Evolutionary conservation across 2,797 vertebrate species (phyloP), one percentile per base, ranked within the genome.

Genomic region (Poeciliopsis gracilis): DNA sequence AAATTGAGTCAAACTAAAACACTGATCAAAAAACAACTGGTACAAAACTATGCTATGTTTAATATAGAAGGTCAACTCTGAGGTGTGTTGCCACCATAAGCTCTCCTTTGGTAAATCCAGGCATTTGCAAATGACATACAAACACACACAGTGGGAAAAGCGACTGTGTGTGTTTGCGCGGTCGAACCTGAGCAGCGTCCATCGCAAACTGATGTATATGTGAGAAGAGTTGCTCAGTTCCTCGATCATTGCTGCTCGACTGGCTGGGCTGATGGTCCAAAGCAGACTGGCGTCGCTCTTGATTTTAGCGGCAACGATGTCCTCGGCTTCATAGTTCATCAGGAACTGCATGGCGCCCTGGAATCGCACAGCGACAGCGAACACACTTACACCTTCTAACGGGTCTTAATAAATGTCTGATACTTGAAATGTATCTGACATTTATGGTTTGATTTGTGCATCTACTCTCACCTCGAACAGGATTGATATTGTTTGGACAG

Each of bases 271-370:
- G 85, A 94, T 94, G 80, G 78, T 93, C 96, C 95, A 95, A 53
- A 95, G 85, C 80, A 95, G 87, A 38, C 90, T 95, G 77, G 95
- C 88, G 2, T 96, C 94, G 69, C 95, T 95, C 90, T 96, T 96
- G 41, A 94, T 88, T 83, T 95, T 94, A 5, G 96, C 92, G 5
- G 82, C 86, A 7, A 90, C 53, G 10, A 80, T 75, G 11, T 96
- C 96, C 12, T 95, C 90, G 0, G 94, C 88, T 76, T 83, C 81
- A 33, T 94, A 95, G 77, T 92, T 96, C 57, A 92, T 95, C 23
- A 91, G 88, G 82, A 96, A 92, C 90, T 95, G 93, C 67, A 90
- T 92, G 5, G 94, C 92, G 13, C 93, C 75, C 95, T 95, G 59
- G 0, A 41, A 70, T 30, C 23, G 66, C 70, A 8, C 33, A 49